Evolutionary conservation across 1,140 invertebrate species (phyloP), one percentile per base, ranked within the genome.

Genomic region (Drosophila elegans): DNA sequence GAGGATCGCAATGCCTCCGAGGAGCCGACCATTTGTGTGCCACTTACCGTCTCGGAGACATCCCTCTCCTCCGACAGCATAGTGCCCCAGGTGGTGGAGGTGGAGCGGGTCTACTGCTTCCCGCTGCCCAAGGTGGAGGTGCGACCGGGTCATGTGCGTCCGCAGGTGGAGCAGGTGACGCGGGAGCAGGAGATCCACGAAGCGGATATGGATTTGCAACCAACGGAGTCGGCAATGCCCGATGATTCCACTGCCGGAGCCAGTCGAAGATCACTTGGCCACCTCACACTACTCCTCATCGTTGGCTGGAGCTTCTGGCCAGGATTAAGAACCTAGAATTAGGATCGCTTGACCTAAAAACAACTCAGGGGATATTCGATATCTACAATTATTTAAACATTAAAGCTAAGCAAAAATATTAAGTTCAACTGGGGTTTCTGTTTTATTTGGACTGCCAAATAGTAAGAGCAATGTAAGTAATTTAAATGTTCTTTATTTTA

Each of bases 31-130:
- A 81, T 91, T 10, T 91, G 90, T 67, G 90, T 91, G 6, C 90
- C 90, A 0, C 64, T 91, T 2, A 91, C 85, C 1, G 90, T 91
- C 0, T 60, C 54, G 0, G 90, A 91, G 54, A 71, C 76, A 2
- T 63, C 74, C 0, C 51, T 74, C 0, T 54, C 74, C 34, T 60
- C 73, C 6, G 80, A 89, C 7, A 82, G 80, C 27, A 36, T 38
- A 9, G 49, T 44, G 21, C 64, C 83, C 0, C 52, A 88, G 3
- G 11, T 90, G 7, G 62, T 91, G 2, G 83, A 90, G 13, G 80
- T 91, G 3, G 90, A 91, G 59, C 78, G 90, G 11, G 72, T 91
- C 61, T 91, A 90, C 49, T 91, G 90, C 53, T 91, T 91, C 4
- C 90, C 90, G 0, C 60, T 91, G 46, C 90, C 90, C 52, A 81